phyloP scores from a whole-genome alignment of 2,888 invertebrate species.

The Morinoia aosen region DNA sequence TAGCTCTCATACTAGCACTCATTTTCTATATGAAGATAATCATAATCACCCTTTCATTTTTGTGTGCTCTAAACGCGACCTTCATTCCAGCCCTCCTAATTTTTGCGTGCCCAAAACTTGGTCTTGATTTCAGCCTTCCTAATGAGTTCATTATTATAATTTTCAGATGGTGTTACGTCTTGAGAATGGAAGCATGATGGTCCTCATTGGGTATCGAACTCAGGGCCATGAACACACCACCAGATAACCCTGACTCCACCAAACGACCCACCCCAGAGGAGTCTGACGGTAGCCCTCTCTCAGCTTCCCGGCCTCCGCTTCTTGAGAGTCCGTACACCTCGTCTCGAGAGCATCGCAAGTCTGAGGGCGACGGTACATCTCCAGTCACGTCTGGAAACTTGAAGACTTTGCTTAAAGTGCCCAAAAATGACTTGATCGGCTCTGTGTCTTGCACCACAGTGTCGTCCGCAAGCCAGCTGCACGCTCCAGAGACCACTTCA shows the following conservation, averaged over 20 bases:
- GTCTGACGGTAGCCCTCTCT: neutral
- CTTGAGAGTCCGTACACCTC: neutral
- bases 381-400: neutral
- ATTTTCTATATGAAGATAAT: no score
- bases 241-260: constrained; percentile 37
- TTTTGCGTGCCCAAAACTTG: neutral
- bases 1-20: no score
- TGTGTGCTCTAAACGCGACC: no score
- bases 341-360: neutral
- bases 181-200: constrained; percentile 49
- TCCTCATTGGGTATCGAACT: constrained; percentile 47
- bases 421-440: neutral
- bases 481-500: neutral
- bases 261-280: constrained; percentile 28
- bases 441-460: neutral
- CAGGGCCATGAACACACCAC: constrained; percentile 46
- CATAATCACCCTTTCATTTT: neutral
- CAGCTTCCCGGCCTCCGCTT: neutral
- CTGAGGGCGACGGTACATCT: neutral
- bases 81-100: no score
- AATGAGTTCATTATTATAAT: neutral
- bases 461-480: neutral
- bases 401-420: neutral
- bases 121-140: neutral
- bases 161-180: constrained; percentile 24